Evolutionary conservation across 2,888 invertebrate species (phyloP).

Genomic region (Brachyopa scutellaris): DNA sequence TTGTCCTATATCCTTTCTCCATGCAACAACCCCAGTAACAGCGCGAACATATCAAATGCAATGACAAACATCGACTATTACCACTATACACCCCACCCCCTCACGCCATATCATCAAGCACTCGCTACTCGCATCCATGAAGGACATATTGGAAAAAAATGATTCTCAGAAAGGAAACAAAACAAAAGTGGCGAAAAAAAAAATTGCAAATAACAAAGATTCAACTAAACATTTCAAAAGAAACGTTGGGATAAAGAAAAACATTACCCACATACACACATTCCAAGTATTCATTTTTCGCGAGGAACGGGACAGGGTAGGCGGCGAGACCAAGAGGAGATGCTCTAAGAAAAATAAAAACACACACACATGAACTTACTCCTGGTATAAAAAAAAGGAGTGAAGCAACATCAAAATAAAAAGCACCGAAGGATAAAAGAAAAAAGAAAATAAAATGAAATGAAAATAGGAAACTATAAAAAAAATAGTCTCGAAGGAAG

Average conservation of each 20-base stretch:
- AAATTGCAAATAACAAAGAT: no score
- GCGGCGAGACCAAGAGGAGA: conserved; percentile 13
- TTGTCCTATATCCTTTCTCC: conserved; percentile 59
- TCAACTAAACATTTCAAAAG: conserved; percentile 70
- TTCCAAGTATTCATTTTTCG: conserved; percentile 27
- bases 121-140: neutral
- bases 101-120: neutral
- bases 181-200: conserved; percentile 43
- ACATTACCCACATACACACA: conserved; percentile 71
- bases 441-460: conserved; percentile 26
- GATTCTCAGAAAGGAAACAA: conserved; percentile 57
- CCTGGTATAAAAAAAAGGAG: conserved; percentile 24
- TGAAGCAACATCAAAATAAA: conserved; percentile 64
- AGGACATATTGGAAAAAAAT: conserved; percentile 14
- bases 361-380: conserved; percentile 31
- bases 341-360: conserved; percentile 56
- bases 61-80: conserved; percentile 61
- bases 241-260: conserved; percentile 70
- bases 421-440: conserved; percentile 63
- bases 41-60: conserved; percentile 40
- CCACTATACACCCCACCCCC: conserved; percentile 8
- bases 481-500: conserved; percentile 56
- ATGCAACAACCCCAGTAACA: conserved; percentile 50
- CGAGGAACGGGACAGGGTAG: neutral
- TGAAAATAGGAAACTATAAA: neutral